Evolutionary conservation across 2,888 invertebrate genomes (phyloP).

Genomic region (Hypsopygia costalis): DNA sequence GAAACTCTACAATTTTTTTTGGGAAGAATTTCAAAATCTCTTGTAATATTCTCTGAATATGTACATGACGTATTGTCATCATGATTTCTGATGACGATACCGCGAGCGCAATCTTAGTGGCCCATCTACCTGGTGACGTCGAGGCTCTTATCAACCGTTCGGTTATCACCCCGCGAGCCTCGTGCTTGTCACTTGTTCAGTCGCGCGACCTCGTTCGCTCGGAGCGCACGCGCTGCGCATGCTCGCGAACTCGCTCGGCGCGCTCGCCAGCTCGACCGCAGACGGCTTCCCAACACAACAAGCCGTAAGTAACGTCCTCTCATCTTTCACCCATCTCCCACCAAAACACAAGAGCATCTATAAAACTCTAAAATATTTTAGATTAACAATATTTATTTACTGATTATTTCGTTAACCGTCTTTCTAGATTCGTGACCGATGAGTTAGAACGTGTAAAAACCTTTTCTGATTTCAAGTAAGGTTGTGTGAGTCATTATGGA

Average conservation of each 20-base stretch:
- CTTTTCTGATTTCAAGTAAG: conserved; percentile 17
- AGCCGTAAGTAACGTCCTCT: conserved; percentile 15
- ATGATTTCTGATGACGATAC: conserved; percentile 5
- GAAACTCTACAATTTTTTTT: too few relatives aligned
- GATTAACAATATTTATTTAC: conserved; percentile 13
- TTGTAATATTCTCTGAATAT: too few relatives aligned
- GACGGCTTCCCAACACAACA: conserved; percentile 10
- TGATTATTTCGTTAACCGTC: conserved; percentile 10
- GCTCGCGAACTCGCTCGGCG: conserved; percentile 16
- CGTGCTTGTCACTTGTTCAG: conserved; percentile 41
- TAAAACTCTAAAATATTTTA: background rate
- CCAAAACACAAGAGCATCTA: background rate
- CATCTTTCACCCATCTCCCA: conserved; percentile 9
- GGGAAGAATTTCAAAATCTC: too few relatives aligned
- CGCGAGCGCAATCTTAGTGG: conserved; percentile 24
- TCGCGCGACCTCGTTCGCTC: conserved; percentile 56
- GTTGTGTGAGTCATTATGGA: conserved; percentile 30
- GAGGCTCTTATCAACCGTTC: conserved; percentile 58
- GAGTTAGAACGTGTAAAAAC: conserved; percentile 21
- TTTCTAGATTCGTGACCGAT: conserved; percentile 20
- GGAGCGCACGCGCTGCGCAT: conserved; percentile 44
- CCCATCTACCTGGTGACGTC: conserved; percentile 34
- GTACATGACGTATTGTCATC: background rate
- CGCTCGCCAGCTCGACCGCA: conserved; percentile 25
- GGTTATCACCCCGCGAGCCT: conserved; percentile 69